phyloP scores from a whole-genome alignment of 2,113 vertebrate species.

The Sialia sialis region DNA sequence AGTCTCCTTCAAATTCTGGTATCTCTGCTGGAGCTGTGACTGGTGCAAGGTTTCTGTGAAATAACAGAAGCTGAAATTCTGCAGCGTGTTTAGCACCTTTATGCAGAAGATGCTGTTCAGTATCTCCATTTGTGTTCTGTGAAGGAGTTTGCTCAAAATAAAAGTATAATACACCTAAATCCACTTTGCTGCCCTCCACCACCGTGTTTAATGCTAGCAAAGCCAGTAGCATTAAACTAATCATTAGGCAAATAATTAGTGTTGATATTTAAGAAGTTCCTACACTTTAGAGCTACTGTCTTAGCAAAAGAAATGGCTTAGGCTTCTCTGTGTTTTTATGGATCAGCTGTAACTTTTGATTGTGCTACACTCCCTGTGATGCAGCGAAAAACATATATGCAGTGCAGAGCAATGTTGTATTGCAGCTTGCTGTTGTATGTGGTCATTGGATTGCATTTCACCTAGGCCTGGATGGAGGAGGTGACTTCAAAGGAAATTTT shows the following conservation, averaged over 20 bases:
- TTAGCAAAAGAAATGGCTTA: not conserved
- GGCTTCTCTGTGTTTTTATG: not conserved
- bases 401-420: not conserved
- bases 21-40: not conserved
- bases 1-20: not conserved
- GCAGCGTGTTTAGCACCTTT: not conserved
- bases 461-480: not conserved
- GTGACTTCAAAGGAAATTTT: not conserved
- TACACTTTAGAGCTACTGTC: not conserved
- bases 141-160: not conserved
- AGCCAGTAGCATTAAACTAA: not conserved
- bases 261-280: not conserved
- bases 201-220: not conserved
- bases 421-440: not conserved
- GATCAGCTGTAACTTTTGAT: not conserved
- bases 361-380: not conserved
- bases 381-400: not conserved
- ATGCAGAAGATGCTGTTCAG: not conserved
- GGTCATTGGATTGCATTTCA: not conserved
- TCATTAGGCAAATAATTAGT: not conserved
- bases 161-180: not conserved
- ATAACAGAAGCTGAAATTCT: not conserved
- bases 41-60: not conserved
- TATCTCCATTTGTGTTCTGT: not conserved
- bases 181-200: not conserved